Evolutionary conservation across 2,113 vertebrate species (phyloP).

Genomic region (Pelodiscus sinensis): DNA sequence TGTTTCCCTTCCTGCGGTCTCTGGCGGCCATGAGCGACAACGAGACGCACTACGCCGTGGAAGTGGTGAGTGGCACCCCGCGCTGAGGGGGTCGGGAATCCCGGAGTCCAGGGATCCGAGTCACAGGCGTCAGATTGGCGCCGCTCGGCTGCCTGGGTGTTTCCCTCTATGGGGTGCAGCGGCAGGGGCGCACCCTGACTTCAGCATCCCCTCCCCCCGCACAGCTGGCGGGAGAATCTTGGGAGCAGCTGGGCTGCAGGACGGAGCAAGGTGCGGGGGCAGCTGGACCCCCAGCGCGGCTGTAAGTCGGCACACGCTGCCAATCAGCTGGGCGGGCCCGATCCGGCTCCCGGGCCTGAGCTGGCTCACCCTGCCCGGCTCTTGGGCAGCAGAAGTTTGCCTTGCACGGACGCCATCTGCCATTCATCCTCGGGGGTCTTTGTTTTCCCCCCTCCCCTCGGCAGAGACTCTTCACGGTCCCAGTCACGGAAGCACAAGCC

Average conservation of each 20-base stretch:
- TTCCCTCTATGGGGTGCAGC: no score
- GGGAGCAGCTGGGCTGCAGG: no score
- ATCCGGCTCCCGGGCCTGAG: no score
- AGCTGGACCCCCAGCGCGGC: no score
- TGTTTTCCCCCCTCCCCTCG: accelerated
- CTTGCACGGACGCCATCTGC: not conserved
- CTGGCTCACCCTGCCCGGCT: not conserved
- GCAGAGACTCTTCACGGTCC: slow-evolving; percentile 71
- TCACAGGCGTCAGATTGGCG: no score
- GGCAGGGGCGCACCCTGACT: no score
- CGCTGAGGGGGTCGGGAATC: not conserved
- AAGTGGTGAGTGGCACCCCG: slow-evolving; percentile 81
- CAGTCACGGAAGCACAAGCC: slow-evolving; percentile 76
- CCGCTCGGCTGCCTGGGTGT: no score
- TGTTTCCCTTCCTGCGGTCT: slow-evolving; percentile 89
- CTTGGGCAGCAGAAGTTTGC: not conserved
- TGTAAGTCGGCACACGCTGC: no score
- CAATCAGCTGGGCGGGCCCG: no score
- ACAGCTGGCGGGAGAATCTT: no score
- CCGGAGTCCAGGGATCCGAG: not conserved
- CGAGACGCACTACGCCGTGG: slow-evolving; percentile 77
- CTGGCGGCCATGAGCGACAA: slow-evolving; percentile 82
- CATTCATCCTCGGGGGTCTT: not conserved
- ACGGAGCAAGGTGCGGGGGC: no score
- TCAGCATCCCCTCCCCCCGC: no score